A percentile compares a stretch with the other conserved stretches of the same genome.
phyloP scores from a whole-genome alignment of 2,113 vertebrate species.

The Coptodon bakossiorum region DNA sequence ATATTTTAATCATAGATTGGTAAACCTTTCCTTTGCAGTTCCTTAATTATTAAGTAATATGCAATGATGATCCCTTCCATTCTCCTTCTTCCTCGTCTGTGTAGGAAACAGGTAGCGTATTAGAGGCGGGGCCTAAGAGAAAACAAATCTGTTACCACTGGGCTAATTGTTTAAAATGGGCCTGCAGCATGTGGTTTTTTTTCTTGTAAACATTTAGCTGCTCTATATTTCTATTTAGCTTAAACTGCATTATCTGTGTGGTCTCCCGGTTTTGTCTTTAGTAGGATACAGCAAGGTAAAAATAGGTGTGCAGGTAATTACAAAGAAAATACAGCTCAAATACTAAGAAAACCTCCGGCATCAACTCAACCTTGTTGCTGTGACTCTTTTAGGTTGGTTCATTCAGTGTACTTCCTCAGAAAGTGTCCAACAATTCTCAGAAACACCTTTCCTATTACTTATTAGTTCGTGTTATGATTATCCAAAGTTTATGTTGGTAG shows the following conservation, averaged over 20 bases:
- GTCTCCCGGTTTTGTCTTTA: neutral
- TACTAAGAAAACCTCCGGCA: neutral
- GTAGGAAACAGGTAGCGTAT: neutral
- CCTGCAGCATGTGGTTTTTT: neutral
- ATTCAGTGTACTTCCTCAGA: neutral
- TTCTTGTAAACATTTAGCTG: neutral
- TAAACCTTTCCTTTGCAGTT: neutral
- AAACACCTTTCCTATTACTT: neutral
- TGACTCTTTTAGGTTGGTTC: neutral
- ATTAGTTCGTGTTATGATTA: neutral
- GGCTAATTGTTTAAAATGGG: neutral
- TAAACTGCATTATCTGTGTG: neutral
- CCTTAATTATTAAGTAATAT: neutral
- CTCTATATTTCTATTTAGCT: neutral
- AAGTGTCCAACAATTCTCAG: neutral
- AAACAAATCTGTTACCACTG: neutral
- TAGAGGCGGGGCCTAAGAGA: neutral
- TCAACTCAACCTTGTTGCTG: neutral
- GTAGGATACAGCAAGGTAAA: neutral
- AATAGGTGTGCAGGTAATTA: neutral
- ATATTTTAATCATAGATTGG: neutral
- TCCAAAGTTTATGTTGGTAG: neutral
- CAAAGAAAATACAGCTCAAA: neutral
- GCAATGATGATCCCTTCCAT: neutral
- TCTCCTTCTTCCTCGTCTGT: neutral